phyloP scores from a whole-genome alignment of 2,797 vertebrate genomes.

The Malacoctenus gilli region DNA sequence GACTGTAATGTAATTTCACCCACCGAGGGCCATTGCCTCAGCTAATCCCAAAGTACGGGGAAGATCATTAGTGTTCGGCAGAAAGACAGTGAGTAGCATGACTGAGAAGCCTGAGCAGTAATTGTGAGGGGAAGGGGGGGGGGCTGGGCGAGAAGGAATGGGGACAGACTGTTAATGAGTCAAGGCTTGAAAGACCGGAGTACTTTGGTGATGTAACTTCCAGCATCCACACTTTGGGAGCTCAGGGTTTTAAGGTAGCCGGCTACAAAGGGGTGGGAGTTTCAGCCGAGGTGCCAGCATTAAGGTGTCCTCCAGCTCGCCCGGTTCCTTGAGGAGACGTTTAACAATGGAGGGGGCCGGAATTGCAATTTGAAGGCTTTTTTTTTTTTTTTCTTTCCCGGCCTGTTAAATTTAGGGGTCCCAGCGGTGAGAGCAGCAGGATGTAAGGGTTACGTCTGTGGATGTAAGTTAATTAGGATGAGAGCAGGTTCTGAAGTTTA shows the following conservation, averaged over 20 bases:
- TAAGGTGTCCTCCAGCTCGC: slow-evolving; percentile 24
- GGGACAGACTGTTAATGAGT: slow-evolving; percentile 55
- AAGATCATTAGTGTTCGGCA: slow-evolving; percentile 60
- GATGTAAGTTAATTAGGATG: slow-evolving; percentile 40
- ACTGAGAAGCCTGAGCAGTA: slow-evolving; percentile 41
- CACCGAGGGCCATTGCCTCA: slow-evolving; percentile 46
- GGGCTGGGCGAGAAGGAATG: slow-evolving; percentile 22
- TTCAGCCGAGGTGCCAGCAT: slow-evolving; percentile 11
- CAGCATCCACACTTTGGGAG: slow-evolving; percentile 29
- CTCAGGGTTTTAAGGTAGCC: slow-evolving; percentile 37
- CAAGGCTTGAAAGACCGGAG: slow-evolving; percentile 21
- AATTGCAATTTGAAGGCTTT: slow-evolving; percentile 21
- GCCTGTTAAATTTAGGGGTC: slow-evolving; percentile 15
- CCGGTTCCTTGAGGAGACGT: slow-evolving; percentile 18
- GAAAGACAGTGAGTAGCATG: slow-evolving; percentile 19
- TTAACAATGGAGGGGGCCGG: slow-evolving; percentile 18
- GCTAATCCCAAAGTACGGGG: slow-evolving; percentile 62
- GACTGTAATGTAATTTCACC: slow-evolving; percentile 63
- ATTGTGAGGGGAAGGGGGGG: slow-evolving; percentile 37
- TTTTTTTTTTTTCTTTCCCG: too few relatives aligned
- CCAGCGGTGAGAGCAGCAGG: slow-evolving; percentile 10
- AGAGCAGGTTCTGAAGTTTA: neutral
- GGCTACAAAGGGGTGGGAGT: slow-evolving; percentile 12
- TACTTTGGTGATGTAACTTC: slow-evolving; percentile 54
- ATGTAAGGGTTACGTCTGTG: slow-evolving; percentile 8